These are phyloP conservation scores for Dendrocincla tyrannina DNA, from an alignment of 2,797 vertebrate genomes.

Conservation along the genomic window DNA sequence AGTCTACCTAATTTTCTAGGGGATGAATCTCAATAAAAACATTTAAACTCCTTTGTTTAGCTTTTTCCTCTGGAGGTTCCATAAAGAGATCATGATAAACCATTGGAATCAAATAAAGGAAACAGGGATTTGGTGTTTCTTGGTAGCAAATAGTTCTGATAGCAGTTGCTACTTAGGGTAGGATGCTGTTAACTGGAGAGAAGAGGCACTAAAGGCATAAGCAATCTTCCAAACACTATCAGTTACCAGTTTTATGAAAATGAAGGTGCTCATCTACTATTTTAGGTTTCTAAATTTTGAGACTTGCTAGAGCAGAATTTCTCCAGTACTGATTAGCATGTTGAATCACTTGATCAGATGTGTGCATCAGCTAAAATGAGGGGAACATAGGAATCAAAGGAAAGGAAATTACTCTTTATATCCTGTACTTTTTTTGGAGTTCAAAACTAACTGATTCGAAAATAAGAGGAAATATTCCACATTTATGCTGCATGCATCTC, in stretches of 20 bases:
- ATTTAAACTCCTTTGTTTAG: background rate
- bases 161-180: background rate
- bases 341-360: slow-evolving; percentile 34
- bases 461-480: slow-evolving; percentile 6
- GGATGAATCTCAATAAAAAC: background rate
- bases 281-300: slow-evolving; percentile 8
- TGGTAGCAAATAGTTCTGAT: background rate
- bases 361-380: slow-evolving; percentile 44
- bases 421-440: slow-evolving; percentile 39
- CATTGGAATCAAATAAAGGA: background rate
- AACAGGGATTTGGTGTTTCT: background rate
- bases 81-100: background rate
- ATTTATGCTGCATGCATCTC: background rate
- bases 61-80: background rate
- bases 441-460: slow-evolving; percentile 23
- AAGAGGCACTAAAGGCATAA: background rate
- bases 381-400: slow-evolving; percentile 44
- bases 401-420: slow-evolving; percentile 38
- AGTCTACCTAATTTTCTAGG: background rate
- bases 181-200: background rate
- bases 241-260: background rate
- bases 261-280: background rate
- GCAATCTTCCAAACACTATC: background rate
- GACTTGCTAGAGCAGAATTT: background rate
- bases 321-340: slow-evolving; percentile 17